Percentiles rank a stretch among this genome's conserved stretches.
These are phyloP conservation scores for Hypomecis atomaria DNA, from an alignment of 2,888 invertebrate species.

Conservation along the genomic window DNA sequence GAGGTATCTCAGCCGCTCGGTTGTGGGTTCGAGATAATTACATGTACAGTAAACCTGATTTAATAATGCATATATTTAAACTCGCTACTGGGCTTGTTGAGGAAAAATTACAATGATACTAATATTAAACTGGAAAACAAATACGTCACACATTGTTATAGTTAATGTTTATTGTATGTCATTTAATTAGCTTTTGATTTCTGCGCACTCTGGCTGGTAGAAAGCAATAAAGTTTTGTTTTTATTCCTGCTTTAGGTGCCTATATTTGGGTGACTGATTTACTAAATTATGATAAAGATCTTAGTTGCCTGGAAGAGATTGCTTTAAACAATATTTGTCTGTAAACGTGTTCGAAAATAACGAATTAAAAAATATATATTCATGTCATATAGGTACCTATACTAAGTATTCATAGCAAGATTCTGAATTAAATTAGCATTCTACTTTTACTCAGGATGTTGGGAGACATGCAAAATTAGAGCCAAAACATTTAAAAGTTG, in stretches of 20 bases:
- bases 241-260: too few species aligned
- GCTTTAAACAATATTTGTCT: too few species aligned
- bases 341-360: too few species aligned
- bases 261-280: too few species aligned
- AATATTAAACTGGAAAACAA: constrained; percentile 40
- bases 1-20: constrained; percentile 59
- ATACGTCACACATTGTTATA: constrained; percentile 25
- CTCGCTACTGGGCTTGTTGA: constrained; percentile 33
- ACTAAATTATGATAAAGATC: too few species aligned
- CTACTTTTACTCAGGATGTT: background rate
- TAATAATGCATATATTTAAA: constrained; percentile 30
- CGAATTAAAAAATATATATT: too few species aligned
- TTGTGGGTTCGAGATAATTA: constrained; percentile 68
- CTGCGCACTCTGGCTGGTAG: constrained; percentile 4
- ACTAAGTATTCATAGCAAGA: too few species aligned
- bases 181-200: constrained; percentile 3
- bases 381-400: too few species aligned
- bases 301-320: too few species aligned
- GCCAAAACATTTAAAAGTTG: background rate
- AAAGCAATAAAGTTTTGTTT: background rate
- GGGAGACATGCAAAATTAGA: background rate
- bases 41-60: constrained; percentile 51
- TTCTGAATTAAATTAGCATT: too few species aligned
- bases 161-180: constrained; percentile 12
- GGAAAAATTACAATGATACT: constrained; percentile 40